Evolutionary conservation across 2,888 invertebrate genomes (phyloP).

Genomic region (Itoplectis maculator): DNA sequence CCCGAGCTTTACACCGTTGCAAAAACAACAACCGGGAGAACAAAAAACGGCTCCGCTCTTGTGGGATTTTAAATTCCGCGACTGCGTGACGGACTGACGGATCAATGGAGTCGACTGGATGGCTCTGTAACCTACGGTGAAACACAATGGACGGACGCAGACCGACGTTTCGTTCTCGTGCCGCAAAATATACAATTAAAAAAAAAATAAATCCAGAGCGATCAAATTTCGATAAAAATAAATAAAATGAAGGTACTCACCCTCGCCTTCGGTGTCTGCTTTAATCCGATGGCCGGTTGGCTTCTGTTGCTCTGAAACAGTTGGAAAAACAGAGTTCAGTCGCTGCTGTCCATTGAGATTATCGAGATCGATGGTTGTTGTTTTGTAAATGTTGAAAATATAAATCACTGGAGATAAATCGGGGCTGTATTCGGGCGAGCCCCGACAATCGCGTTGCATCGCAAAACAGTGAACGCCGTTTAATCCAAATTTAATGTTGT

Average conservation of each 20-base stretch:
- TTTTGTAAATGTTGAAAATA: neutral
- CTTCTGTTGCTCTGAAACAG: conserved; percentile 88
- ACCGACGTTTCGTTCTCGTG: neutral
- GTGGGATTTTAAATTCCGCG: neutral
- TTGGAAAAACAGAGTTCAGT: conserved; percentile 6
- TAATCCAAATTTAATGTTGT: neutral
- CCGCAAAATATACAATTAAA: too few species aligned
- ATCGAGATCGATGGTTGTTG: neutral
- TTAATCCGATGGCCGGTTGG: conserved; percentile 89
- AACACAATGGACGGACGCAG: too few species aligned
- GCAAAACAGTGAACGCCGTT: neutral
- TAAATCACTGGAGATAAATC: too few species aligned
- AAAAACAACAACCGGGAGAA: neutral
- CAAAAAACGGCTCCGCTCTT: neutral
- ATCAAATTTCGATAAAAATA: neutral
- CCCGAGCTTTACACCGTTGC: neutral
- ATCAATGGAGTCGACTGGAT: neutral
- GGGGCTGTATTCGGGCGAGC: too few species aligned
- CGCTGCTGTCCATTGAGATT: neutral
- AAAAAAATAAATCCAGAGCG: too few species aligned
- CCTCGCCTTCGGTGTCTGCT: conserved; percentile 89
- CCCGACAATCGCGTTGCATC: too few species aligned
- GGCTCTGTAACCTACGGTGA: neutral
- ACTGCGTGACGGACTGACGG: neutral
- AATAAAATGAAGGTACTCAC: conserved; percentile 84